phyloP scores from a whole-genome alignment of 2,797 vertebrate genomes.

The Diplodus puntazzo region DNA sequence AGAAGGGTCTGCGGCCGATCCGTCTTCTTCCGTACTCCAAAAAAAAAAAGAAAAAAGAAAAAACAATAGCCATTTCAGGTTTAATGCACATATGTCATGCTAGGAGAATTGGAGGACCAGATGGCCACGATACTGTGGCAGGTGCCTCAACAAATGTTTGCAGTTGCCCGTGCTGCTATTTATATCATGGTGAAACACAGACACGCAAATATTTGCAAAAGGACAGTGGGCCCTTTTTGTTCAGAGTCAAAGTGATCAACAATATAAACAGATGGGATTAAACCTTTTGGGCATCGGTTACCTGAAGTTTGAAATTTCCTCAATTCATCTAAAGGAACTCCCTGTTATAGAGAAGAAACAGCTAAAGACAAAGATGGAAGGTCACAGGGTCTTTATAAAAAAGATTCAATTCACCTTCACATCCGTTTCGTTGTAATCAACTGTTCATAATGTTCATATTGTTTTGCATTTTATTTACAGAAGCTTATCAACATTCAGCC shows the following conservation, averaged over 20 bases:
- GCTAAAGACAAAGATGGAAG: conserved; percentile 8
- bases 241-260: conserved; percentile 78
- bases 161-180: conserved; percentile 83
- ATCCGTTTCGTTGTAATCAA: conserved; percentile 10
- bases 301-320: conserved; percentile 53
- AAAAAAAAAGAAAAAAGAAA: conserved; percentile 3
- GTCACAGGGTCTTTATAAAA: not conserved
- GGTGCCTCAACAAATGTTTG: conserved; percentile 89
- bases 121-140: conserved; percentile 84
- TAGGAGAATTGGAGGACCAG: conserved; percentile 84
- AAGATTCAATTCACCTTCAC: not conserved
- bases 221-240: conserved; percentile 78
- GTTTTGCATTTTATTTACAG: conserved; percentile 11
- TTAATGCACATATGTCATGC: conserved; percentile 85
- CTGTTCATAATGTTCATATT: not conserved
- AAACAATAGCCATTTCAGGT: conserved; percentile 82
- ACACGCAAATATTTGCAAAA: conserved; percentile 85
- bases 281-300: conserved; percentile 59
- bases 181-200: conserved; percentile 84
- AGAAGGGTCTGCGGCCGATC: conserved; percentile 59
- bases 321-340: conserved; percentile 43
- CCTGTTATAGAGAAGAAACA: not conserved
- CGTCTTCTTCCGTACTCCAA: conserved; percentile 48
- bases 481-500: conserved; percentile 20
- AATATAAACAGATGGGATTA: conserved; percentile 79